A percentile compares a stretch with the other conserved stretches of the same genome.
These are phyloP conservation scores for Channa argus DNA, from an alignment of 2,113 vertebrate species.

Conservation along the genomic window DNA sequence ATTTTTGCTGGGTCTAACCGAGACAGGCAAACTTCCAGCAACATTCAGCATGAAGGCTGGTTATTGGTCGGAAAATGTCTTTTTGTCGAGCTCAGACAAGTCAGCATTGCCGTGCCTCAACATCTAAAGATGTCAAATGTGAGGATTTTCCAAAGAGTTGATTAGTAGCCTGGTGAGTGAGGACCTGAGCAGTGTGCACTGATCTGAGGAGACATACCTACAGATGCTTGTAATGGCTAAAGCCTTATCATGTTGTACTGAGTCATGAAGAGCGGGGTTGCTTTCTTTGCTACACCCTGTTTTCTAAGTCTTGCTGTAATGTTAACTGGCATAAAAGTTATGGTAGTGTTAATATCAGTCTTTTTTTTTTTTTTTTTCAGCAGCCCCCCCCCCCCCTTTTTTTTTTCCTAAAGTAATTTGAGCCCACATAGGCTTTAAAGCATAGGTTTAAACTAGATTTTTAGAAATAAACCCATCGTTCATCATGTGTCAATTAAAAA, in stretches of 20 bases:
- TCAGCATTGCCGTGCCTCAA: not conserved
- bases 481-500: too few species aligned
- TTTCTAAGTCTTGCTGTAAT: not conserved
- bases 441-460: too few species aligned
- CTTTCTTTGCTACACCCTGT: conserved; percentile 42
- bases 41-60: not conserved
- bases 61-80: too few species aligned
- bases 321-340: too few species aligned
- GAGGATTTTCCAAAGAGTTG: conserved; percentile 19
- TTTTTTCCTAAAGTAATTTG: too few species aligned
- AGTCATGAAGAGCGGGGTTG: conserved; percentile 44
- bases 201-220: conserved; percentile 23
- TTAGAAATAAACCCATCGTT: too few species aligned
- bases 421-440: too few species aligned
- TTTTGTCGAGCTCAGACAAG: conserved; percentile 39
- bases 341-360: too few species aligned
- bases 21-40: not conserved
- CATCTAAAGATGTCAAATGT: not conserved
- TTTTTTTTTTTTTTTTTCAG: too few species aligned
- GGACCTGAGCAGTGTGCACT: not conserved
- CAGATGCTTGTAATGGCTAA: conserved; percentile 29
- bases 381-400: too few species aligned
- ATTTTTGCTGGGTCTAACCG: not conserved
- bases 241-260: conserved; percentile 22
- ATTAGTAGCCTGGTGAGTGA: conserved; percentile 42